Percentiles rank a stretch among this genome's conserved stretches.
These are phyloP conservation scores for Bufo bufo DNA, from an alignment of 2,113 vertebrate genomes.

Conservation along the genomic window DNA sequence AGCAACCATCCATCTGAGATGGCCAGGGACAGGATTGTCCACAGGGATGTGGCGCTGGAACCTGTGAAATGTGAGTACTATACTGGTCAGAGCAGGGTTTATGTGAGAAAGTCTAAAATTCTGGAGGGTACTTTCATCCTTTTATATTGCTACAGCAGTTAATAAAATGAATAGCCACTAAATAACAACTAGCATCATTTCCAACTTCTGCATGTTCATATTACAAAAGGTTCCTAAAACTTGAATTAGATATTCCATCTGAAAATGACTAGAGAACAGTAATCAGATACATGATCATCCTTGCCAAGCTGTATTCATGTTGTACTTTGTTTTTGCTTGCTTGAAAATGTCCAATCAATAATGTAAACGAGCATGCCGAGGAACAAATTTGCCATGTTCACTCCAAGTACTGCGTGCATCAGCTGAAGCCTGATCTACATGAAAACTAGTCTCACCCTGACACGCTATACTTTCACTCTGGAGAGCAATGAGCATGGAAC, in stretches of 20 bases:
- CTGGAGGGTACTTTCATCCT: no score
- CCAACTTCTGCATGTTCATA: not conserved
- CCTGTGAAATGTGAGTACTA: no score
- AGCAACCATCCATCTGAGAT: no score
- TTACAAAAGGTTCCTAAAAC: not conserved
- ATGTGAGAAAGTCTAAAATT: no score
- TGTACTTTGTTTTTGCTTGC: conserved; percentile 26
- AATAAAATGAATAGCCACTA: no score
- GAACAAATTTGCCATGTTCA: conserved; percentile 48
- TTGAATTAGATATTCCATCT: not conserved
- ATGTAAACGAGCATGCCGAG: conserved; percentile 36
- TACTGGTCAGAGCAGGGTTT: no score
- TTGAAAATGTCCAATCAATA: conserved; percentile 48
- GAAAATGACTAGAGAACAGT: not conserved
- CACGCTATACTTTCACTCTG: not conserved
- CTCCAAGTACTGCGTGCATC: conserved; percentile 1
- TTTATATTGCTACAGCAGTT: no score
- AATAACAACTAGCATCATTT: no score
- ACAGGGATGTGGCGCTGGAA: no score
- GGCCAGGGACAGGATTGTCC: no score
- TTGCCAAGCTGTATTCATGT: conserved; percentile 23
- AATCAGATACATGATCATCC: not conserved
- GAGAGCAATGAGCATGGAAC: not conserved
- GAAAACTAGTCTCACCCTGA: not conserved
- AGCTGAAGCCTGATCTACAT: conserved; percentile 40